These are phyloP conservation scores for Callosobruchus maculatus DNA, from an alignment of 2,888 invertebrate genomes.

Conservation along the genomic window DNA sequence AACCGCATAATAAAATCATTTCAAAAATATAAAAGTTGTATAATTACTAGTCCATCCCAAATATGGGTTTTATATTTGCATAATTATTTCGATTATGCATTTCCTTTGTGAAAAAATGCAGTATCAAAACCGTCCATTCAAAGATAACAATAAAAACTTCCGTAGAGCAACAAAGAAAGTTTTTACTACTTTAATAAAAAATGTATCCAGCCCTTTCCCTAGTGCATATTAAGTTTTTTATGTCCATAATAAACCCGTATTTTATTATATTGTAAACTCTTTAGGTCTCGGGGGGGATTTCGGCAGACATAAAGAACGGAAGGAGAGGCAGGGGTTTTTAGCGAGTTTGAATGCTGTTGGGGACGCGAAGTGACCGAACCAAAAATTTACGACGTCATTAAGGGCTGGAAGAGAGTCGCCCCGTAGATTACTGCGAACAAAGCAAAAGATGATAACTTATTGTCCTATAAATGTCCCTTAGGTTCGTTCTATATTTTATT, in stretches of 20 bases:
- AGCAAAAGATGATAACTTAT: constrained; percentile 43
- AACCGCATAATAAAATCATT: no score
- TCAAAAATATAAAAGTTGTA: no score
- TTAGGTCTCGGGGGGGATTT: neutral
- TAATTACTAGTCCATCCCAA: no score
- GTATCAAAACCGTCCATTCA: neutral
- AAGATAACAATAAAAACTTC: neutral
- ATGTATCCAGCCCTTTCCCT: neutral
- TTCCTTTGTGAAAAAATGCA: no score
- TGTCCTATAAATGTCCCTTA: constrained; percentile 40
- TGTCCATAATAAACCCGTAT: neutral
- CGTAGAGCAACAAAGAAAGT: neutral
- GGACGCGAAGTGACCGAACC: constrained; percentile 23
- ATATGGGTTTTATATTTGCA: no score
- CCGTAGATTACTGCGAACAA: constrained; percentile 39
- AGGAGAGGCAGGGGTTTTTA: neutral
- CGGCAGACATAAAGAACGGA: neutral
- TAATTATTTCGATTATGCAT: no score
- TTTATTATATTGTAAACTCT: neutral
- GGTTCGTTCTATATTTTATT: constrained; percentile 37
- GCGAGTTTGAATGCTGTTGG: neutral
- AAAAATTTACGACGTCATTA: constrained; percentile 43
- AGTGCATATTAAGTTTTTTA: neutral
- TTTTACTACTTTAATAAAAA: neutral
- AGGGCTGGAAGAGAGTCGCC: constrained; percentile 38